A percentile compares a stretch with the other conserved stretches of the same genome.
Conservation (phyloP, 2,888 invertebrate genomes). For the Augochlorella aurata region DNA sequence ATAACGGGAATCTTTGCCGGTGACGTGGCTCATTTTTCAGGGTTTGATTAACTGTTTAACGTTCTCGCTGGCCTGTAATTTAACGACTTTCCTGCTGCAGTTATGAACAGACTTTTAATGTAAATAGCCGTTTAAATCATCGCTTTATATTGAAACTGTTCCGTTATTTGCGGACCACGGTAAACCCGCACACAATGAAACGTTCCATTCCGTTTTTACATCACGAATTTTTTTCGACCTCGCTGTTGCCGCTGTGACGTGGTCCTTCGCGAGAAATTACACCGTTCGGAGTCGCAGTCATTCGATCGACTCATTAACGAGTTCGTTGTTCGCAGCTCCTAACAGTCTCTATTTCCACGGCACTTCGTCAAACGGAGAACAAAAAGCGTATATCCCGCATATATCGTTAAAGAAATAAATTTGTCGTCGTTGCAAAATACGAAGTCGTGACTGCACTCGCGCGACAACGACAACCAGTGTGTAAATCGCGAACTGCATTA, state of each 20-base stretch:
- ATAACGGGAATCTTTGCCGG: slow-evolving; percentile 23
- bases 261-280: background rate
- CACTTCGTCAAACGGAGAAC: too few relatives aligned
- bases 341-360: too few relatives aligned
- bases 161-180: background rate
- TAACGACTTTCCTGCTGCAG: background rate
- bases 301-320: background rate
- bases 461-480: too few relatives aligned
- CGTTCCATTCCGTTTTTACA: background rate
- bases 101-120: slow-evolving; percentile 6
- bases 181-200: background rate
- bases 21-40: slow-evolving; percentile 19
- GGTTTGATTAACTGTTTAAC: slow-evolving; percentile 31
- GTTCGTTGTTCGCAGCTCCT: too few relatives aligned
- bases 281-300: background rate
- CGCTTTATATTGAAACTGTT: slow-evolving; percentile 3
- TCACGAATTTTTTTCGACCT: background rate
- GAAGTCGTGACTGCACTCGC: background rate
- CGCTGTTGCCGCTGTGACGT: background rate
- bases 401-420: background rate
- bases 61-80: background rate
- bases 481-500: background rate
- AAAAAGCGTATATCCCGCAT: background rate
- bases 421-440: background rate
- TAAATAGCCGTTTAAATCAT: slow-evolving; percentile 26